Evolutionary conservation across 2,888 invertebrate species (phyloP).

Genomic region (Copidosoma aretas): DNA sequence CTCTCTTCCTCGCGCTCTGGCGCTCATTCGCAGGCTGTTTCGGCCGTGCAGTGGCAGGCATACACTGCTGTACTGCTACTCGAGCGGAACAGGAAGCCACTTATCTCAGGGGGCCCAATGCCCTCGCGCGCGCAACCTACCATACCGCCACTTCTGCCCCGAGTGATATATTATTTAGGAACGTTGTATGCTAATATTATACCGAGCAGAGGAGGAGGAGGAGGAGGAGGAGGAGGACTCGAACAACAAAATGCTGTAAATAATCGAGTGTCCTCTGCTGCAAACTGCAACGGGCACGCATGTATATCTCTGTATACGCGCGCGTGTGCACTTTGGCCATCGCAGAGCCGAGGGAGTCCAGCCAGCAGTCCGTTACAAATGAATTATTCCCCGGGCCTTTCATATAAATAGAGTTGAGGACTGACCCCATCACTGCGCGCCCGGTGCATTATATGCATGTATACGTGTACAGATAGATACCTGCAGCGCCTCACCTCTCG

Average conservation of each 20-base stretch:
- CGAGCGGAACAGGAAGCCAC: slow-evolving; percentile 51
- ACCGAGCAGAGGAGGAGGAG: slow-evolving; percentile 17
- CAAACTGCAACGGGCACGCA: too few relatives aligned
- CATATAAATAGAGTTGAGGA: slow-evolving; percentile 13
- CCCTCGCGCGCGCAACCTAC: slow-evolving; percentile 15
- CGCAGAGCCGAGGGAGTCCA: too few relatives aligned
- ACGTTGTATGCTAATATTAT: slow-evolving; percentile 47
- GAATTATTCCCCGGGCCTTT: slow-evolving; percentile 30
- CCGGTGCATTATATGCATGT: too few relatives aligned
- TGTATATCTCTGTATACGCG: too few relatives aligned
- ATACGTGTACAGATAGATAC: too few relatives aligned
- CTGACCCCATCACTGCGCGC: too few relatives aligned
- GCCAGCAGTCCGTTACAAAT: slow-evolving; percentile 32
- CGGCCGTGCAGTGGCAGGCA: not conserved
- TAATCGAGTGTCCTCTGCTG: slow-evolving; percentile 16
- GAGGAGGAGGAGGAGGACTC: slow-evolving; percentile 19
- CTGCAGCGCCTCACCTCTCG: too few relatives aligned
- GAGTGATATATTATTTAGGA: slow-evolving; percentile 57
- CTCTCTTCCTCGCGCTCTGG: not conserved
- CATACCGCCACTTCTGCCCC: too few relatives aligned
- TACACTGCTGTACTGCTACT: not conserved
- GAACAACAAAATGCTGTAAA: slow-evolving; percentile 35
- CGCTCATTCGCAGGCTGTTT: not conserved
- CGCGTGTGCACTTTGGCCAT: too few relatives aligned
- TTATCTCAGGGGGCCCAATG: slow-evolving; percentile 52